These are phyloP conservation scores for Dynastes maya DNA, from an alignment of 2,888 invertebrate genomes.

Conservation along the genomic window DNA sequence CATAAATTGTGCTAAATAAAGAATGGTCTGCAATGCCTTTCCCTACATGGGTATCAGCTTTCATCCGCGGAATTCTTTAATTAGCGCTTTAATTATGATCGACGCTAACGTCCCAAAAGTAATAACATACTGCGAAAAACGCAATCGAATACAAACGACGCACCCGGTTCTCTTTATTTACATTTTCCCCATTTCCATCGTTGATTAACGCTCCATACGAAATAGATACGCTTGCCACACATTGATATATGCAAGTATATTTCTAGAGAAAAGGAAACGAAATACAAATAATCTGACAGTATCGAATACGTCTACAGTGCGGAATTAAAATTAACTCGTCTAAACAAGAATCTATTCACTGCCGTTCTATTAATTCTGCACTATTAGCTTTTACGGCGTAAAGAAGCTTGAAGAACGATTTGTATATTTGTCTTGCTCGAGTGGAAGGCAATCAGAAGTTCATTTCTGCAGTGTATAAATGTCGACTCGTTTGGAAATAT, in stretches of 20 bases:
- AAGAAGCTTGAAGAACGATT: constrained; percentile 19
- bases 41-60: not conserved
- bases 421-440: constrained; percentile 23
- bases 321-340: constrained; percentile 9
- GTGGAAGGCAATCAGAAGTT: constrained; percentile 4
- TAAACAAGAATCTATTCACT: constrained; percentile 10
- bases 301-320: not conserved
- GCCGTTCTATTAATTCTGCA: constrained; percentile 14
- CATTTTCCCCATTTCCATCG: constrained; percentile 19
- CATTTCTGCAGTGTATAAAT: constrained; percentile 25
- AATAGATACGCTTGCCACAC: not conserved
- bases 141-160: not conserved
- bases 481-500: not conserved
- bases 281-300: constrained; percentile 6
- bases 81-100: constrained; percentile 19
- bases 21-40: not conserved
- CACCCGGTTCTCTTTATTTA: constrained; percentile 2
- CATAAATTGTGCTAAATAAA: constrained; percentile 11
- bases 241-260: not conserved
- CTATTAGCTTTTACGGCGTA: constrained; percentile 23
- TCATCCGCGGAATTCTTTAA: constrained; percentile 3
- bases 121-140: not conserved
- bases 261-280: not conserved
- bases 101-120: not conserved
- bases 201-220: constrained; percentile 9